Base-by-base conservation (phyloP, 2,113 vertebrate genomes). In the Vidua chalybeata region DNA sequence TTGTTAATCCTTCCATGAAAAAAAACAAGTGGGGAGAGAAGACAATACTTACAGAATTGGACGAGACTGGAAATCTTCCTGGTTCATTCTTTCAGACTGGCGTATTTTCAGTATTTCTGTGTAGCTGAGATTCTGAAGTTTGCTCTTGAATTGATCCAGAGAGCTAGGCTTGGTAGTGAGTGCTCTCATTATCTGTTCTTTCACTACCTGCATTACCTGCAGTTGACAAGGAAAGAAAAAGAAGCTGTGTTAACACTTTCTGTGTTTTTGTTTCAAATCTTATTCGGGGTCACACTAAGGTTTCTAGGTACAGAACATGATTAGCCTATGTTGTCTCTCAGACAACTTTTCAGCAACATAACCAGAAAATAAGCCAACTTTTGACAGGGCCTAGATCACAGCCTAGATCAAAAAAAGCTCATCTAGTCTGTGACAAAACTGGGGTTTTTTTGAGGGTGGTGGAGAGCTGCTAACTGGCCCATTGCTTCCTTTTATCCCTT, bases 31-130 rank as follows among this genome's bases (percentile, higher is more conserved):
- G 15, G 43, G 55, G 28, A 63, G 2, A 56, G 41, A 51, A 76
- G 48, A n/a, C 16, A 96, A 49, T 59, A 98, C 99, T 99, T 96
- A 99, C 99, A 99, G 94, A 95, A 99, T 99, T 10, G 99, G 99
- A 95, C 99, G 99, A 96, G 99, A 99, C 98, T 99, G 99, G 97
- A 99, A 99, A 96, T 99, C 99, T 94, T 99, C 99, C 96, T 99
- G 99, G 98, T 99, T 99, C 99, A 99, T 99, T 97, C 99, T 99
- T 97, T 99, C 99, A 7, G 99, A 99, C 97, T 99, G 99, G 83
- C 99, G 99, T 85, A 99, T 99, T 98, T 99, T 99, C 97, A 99
- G 98, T 98, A 99, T 99, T 98, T 99, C 99, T 5, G 99, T 99
- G 98, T 99, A 99, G 98, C 99, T 99, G 97, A 99, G 98, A 96